Evolutionary conservation across 2,113 vertebrate genomes (phyloP).

Genomic region (Leiothrix lutea): DNA sequence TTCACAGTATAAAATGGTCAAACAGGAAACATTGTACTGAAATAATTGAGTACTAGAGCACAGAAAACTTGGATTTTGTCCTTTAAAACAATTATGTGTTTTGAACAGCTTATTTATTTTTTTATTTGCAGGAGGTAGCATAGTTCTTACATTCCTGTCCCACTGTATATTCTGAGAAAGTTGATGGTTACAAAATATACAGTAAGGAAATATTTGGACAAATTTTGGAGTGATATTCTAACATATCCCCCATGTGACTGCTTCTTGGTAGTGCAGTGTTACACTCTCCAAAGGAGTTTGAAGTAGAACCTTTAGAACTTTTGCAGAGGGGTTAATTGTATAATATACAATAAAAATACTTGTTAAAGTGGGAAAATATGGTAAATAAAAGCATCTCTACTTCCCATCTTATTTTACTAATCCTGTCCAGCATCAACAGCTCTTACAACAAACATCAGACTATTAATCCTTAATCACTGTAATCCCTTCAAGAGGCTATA

Average conservation of each 20-base stretch:
- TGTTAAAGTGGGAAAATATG: slow-evolving; percentile 31
- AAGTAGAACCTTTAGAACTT: slow-evolving; percentile 1
- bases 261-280: slow-evolving; percentile 24
- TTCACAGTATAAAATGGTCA: not conserved
- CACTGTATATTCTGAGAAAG: not conserved
- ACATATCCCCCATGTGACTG: slow-evolving; percentile 47
- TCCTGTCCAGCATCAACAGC: slow-evolving; percentile 50
- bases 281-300: not conserved
- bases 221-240: slow-evolving; percentile 4
- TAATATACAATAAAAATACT: slow-evolving; percentile 55
- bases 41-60: not conserved
- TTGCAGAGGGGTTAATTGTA: not conserved
- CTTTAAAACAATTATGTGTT: not conserved
- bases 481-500: slow-evolving; percentile 70
- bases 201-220: not conserved
- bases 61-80: not conserved
- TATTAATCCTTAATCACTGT: slow-evolving; percentile 72
- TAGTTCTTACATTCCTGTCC: not conserved
- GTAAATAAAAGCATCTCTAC: slow-evolving; percentile 43
- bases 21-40: not conserved
- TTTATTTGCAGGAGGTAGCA: not conserved
- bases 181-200: not conserved
- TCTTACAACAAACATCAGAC: slow-evolving; percentile 66
- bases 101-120: not conserved
- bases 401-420: slow-evolving; percentile 66